Percentiles rank a stretch among this genome's conserved stretches.
phyloP scores from a whole-genome alignment of 2,797 vertebrate genomes.

The Manis pentadactyla region DNA sequence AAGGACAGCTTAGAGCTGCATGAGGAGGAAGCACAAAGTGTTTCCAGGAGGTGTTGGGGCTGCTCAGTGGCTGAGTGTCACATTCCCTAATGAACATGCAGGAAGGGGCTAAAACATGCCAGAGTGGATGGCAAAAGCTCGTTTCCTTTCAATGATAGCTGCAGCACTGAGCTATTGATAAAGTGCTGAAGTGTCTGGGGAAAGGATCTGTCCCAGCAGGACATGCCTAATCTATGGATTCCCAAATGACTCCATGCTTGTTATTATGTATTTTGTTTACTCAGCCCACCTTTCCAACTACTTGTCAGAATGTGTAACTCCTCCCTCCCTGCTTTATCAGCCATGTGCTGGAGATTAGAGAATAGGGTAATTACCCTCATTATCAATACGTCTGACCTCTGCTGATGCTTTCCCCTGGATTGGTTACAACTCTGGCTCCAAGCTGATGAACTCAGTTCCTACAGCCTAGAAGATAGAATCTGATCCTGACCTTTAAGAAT shows the following conservation, averaged over 20 bases:
- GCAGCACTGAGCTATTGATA: not conserved
- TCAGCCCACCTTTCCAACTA: constrained; percentile 13
- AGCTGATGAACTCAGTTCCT: not conserved
- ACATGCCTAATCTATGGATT: not conserved
- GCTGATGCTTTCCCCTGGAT: not conserved
- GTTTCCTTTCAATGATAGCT: constrained; percentile 17
- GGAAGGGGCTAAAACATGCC: not conserved
- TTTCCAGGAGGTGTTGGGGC: constrained; percentile 56
- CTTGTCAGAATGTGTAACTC: constrained; percentile 38
- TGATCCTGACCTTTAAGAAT: not conserved
- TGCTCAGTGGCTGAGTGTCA: constrained; percentile 44
- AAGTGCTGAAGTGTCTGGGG: not conserved
- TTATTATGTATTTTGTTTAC: constrained; percentile 55
- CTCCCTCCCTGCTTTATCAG: not conserved
- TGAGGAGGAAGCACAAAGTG: constrained; percentile 53
- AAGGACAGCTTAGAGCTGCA: not conserved
- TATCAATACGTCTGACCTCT: not conserved
- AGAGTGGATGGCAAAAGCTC: constrained; percentile 20
- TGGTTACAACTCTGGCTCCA: not conserved
- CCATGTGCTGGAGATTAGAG: not conserved
- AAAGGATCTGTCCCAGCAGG: constrained; percentile 44
- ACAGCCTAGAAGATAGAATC: not conserved
- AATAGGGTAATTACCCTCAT: not conserved
- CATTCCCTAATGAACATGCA: not conserved
- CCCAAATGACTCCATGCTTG: not conserved